Evolutionary conservation across 2,797 vertebrate species (phyloP).

Genomic region (Clarias laeviceps): DNA sequence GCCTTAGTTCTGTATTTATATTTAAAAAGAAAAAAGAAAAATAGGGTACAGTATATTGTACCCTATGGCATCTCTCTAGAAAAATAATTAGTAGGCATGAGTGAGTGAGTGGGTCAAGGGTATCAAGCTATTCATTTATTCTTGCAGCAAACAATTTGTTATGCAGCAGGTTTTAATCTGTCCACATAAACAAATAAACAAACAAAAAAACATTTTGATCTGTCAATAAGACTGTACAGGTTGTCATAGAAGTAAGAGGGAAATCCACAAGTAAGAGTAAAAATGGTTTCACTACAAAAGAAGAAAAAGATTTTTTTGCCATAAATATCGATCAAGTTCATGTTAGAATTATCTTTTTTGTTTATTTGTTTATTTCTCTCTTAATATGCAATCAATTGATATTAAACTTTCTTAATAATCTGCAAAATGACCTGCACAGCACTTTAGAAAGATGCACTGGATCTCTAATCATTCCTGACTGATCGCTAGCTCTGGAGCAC

Average conservation of each 20-base stretch:
- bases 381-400: background rate
- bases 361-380: background rate
- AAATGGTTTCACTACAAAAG: background rate
- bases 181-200: background rate
- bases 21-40: slow-evolving; percentile 23
- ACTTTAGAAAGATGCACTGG: background rate
- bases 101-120: slow-evolving; percentile 65
- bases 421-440: background rate
- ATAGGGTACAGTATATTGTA: slow-evolving; percentile 37
- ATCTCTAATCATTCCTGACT: background rate
- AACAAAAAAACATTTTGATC: background rate
- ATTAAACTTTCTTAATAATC: background rate
- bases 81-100: slow-evolving; percentile 69
- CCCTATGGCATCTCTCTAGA: slow-evolving; percentile 59
- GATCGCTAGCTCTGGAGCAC: background rate
- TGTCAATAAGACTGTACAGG: background rate
- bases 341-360: background rate
- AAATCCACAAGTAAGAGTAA: background rate
- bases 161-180: background rate
- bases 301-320: background rate
- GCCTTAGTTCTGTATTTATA: slow-evolving; percentile 35
- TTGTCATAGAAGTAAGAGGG: background rate
- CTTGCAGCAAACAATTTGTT: background rate
- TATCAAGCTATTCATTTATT: background rate
- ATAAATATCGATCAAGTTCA: background rate